Evolutionary conservation across 1,140 invertebrate species (phyloP), one percentile per base, ranked within the genome.

Genomic region (Drosophila micromelanica): DNA sequence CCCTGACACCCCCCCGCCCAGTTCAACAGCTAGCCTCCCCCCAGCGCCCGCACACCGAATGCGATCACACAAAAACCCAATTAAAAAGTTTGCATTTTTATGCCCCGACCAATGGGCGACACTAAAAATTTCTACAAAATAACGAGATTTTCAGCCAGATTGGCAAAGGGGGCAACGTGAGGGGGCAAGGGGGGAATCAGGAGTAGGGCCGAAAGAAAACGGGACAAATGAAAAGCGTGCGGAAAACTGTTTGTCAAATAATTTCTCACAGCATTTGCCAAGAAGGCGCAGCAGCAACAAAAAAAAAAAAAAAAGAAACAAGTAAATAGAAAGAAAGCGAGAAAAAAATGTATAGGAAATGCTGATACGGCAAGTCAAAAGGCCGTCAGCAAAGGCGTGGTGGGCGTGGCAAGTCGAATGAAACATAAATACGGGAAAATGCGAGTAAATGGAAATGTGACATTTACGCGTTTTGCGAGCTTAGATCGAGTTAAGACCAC

Each of bases 41-140:
- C 1, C 17, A 13, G 15, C 30, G 1, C 17, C 17, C 17, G 17
- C 12, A 0, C 56, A 30, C 35, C 55, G 76, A 78, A 77, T 85
- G 78, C 73, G 82, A 86, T 86, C 61, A 77, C 78, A 82, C 68
- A 87, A 74, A 87, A 87, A 87, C 84, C 84, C 84, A 87, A 87
- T 89, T 87, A 87, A 87, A 87, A 87, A 87, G 84, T 87, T 87
- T 87, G 73, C 84, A 89, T 89, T 89, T 87, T 87, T 87, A 89
- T 87, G 79, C 76, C 72, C 52, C 52, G 37, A n/a, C 65, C 42
- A 70, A 70, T 69, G 64, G 55, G 37, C 51, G 38, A 59, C 67
- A 64, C 68, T 59, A 71, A 75, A 70, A 75, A 75, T 71, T 63
- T 60, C 57, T 70, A 70, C 65, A 70, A 63, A 74, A 74, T 70